phyloP scores from a whole-genome alignment of 2,797 vertebrate species.

The Sphaeramia orbicularis region DNA sequence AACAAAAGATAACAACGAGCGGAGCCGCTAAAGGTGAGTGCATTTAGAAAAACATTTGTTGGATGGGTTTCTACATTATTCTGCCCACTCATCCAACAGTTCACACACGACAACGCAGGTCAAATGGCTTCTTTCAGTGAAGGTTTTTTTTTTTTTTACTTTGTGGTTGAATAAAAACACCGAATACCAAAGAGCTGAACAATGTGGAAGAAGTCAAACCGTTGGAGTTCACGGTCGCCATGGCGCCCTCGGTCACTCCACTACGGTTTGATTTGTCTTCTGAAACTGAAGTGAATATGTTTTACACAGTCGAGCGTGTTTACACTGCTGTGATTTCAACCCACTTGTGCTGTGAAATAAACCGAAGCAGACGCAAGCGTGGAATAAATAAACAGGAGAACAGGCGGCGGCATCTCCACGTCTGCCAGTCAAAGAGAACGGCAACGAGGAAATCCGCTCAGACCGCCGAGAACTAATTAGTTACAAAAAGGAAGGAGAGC shows the following conservation, averaged over 20 bases:
- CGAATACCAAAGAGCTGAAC: no score
- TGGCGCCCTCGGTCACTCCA: no score
- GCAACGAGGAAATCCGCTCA: constrained; percentile 45
- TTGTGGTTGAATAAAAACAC: no score
- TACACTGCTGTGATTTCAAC: background rate
- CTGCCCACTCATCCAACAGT: background rate
- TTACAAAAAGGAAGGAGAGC: constrained; percentile 31
- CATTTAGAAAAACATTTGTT: constrained; percentile 5
- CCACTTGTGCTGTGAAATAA: background rate
- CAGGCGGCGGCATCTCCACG: constrained; percentile 11
- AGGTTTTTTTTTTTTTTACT: no score
- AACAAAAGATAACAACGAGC: constrained; percentile 9
- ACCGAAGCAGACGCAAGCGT: constrained; percentile 9
- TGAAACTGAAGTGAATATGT: background rate
- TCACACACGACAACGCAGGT: background rate
- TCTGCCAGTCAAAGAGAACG: constrained; percentile 59
- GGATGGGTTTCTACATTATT: no score
- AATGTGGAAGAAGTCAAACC: no score
- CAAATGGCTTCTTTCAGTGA: no score
- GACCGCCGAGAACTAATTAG: constrained; percentile 57
- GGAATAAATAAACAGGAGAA: constrained; percentile 24
- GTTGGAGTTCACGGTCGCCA: no score
- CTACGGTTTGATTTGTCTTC: background rate
- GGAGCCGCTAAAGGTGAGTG: background rate
- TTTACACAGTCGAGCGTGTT: constrained; percentile 6